Evolutionary conservation across 2,888 invertebrate species (phyloP), one percentile per base, ranked within the genome.

Genomic region (Eugnorisma glareosa): DNA sequence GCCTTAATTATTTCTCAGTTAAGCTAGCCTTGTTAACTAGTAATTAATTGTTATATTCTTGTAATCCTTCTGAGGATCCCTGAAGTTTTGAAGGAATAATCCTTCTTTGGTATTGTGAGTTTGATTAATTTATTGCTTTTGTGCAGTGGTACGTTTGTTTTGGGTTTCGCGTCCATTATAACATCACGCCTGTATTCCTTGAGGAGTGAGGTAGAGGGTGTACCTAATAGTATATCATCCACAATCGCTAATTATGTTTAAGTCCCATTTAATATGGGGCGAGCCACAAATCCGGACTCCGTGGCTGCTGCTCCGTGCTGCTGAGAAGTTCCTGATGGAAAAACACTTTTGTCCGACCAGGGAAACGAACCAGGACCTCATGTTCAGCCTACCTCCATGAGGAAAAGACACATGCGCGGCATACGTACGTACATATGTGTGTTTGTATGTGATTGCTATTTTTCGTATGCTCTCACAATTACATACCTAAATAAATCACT

Each of bases 1-100:
- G 77, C 71, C 75, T 79, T 88, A 88, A 87, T 87, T 87, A 88
- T 84, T 81, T 84, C 84, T 54, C 64, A 74, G 81, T 64, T 82
- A 79, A 86, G 67, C 77, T 67, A 73, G 63, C 68, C 75, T 84
- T 84, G 85, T 73, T 72, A 84, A 84, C 81, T 84, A 76, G 69
- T 82, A 79, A 86, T 86, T 81, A 88, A 86, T 86, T 84, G 81
- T 77, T 83, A 77, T 82, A 73, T 77, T 77, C 77, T 35, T 66
- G 73, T 84, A 70, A 84, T 72, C 73, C 74, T 75, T 71, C 28
- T 35, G 18, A 45, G 57, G 75, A 66, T 82, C 64, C 54, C 45
- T n/a, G 15, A 75, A 82, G 77, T 79, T 84, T 68, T 54, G 61
- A 72, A 73, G 73, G 66, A 43, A 54, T 84, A 85, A 82, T 83